These are phyloP conservation scores for Cynaeus angustus DNA, from an alignment of 2,888 invertebrate genomes.

Conservation along the genomic window DNA sequence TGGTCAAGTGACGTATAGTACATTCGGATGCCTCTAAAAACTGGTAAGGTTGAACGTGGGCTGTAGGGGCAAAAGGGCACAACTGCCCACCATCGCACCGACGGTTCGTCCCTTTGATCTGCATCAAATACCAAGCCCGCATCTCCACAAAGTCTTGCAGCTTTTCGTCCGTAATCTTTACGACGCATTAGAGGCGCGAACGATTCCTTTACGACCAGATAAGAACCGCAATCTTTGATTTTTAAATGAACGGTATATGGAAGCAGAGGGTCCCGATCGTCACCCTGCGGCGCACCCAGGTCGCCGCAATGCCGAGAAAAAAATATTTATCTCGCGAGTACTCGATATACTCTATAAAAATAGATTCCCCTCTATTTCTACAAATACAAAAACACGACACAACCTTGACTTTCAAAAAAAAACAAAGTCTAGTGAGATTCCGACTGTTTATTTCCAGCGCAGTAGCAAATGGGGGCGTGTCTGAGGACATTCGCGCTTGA, in stretches of 20 bases:
- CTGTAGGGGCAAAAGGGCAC: too few relatives aligned
- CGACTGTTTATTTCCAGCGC: not conserved
- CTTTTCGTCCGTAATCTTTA: not conserved
- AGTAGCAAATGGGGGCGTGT: conserved; percentile 17
- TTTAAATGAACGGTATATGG: not conserved
- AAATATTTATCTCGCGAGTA: conserved; percentile 7
- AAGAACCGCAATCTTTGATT: not conserved
- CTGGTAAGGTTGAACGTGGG: not conserved
- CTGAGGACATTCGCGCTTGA: not conserved
- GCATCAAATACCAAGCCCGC: too few relatives aligned
- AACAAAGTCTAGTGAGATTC: conserved; percentile 6
- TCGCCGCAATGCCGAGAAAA: not conserved
- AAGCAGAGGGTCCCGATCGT: not conserved
- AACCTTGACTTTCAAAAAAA: conserved; percentile 17
- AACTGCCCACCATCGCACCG: not conserved
- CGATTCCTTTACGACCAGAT: not conserved
- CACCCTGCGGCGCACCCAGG: conserved; percentile 9
- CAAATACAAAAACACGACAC: not conserved
- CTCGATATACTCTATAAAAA: conserved; percentile 4
- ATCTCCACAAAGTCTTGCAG: conserved; percentile 1
- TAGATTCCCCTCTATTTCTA: conserved; percentile 7
- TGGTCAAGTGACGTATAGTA: conserved; percentile 9
- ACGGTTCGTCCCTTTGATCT: too few relatives aligned
- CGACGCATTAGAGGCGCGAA: not conserved
- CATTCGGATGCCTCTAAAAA: conserved; percentile 13